Conservation (phyloP, 1,140 invertebrate species). For the Tribolium castaneum region DNA sequence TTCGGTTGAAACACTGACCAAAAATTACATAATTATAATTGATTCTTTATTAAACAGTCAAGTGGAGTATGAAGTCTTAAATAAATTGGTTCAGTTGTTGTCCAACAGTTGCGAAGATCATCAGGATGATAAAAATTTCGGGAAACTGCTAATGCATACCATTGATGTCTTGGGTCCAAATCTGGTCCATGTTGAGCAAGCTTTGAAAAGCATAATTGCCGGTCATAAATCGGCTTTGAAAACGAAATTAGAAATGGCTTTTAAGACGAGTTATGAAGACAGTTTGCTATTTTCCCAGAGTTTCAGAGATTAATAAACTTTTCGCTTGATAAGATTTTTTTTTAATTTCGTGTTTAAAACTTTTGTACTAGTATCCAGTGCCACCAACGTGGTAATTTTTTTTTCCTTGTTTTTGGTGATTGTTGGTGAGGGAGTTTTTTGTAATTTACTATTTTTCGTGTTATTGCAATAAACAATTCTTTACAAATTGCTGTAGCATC, state of each 20-base stretch:
- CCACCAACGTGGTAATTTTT: too few relatives aligned
- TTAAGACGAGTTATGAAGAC: conserved; percentile 5
- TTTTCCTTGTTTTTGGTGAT: too few relatives aligned
- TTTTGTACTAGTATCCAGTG: too few relatives aligned
- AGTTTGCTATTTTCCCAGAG: not conserved
- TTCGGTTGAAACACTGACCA: not conserved
- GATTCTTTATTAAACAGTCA: not conserved
- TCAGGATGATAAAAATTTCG: not conserved
- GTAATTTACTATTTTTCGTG: too few relatives aligned
- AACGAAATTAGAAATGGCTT: conserved; percentile 6
- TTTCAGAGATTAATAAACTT: not conserved
- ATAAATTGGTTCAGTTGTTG: conserved; percentile 1
- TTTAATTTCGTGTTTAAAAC: too few relatives aligned
- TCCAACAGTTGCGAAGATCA: not conserved
- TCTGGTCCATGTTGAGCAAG: not conserved
- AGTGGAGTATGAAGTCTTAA: conserved; percentile 9
- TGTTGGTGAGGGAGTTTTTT: too few relatives aligned
- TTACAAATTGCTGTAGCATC: too few relatives aligned
- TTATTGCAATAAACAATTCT: too few relatives aligned
- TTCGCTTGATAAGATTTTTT: too few relatives aligned
- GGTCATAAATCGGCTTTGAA: conserved; percentile 2
- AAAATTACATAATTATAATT: not conserved
- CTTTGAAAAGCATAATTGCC: conserved; percentile 2
- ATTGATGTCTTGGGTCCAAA: not conserved
- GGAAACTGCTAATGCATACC: not conserved